Evolutionary conservation across 1,140 invertebrate species (phyloP).

Genomic region (Manduca sexta): DNA sequence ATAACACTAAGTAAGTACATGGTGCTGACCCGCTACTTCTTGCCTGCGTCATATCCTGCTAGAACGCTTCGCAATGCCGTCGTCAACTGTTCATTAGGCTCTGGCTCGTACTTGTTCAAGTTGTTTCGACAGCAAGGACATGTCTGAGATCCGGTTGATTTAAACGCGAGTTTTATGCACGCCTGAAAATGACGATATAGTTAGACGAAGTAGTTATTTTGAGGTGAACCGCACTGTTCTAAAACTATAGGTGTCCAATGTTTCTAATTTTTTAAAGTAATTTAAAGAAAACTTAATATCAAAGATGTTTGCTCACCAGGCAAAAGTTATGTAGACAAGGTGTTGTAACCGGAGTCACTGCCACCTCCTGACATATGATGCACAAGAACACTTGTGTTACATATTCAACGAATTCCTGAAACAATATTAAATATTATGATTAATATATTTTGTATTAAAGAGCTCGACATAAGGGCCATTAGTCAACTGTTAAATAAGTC

Average conservation of each 20-base stretch:
- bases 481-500: not conserved
- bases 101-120: constrained; percentile 74
- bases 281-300: constrained; percentile 41
- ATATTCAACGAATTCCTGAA: constrained; percentile 76
- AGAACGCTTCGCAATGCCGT: constrained; percentile 74
- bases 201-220: too few relatives aligned
- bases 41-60: constrained; percentile 78
- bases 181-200: constrained; percentile 35
- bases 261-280: not conserved
- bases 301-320: constrained; percentile 75
- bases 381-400: constrained; percentile 83
- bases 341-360: constrained; percentile 83
- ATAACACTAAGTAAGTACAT: too few relatives aligned
- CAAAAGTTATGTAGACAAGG: constrained; percentile 87
- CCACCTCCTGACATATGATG: constrained; percentile 86
- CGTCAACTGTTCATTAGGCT: constrained; percentile 74
- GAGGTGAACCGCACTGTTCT: too few relatives aligned
- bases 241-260: too few relatives aligned
- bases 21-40: too few relatives aligned
- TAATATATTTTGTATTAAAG: not conserved
- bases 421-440: constrained; percentile 6
- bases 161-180: constrained; percentile 82
- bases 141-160: constrained; percentile 74
- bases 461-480: too few relatives aligned
- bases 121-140: constrained; percentile 82